Evolutionary conservation across 2,888 invertebrate genomes (phyloP), one percentile per base, ranked within the genome.

Genomic region (Perithous albicinctus): DNA sequence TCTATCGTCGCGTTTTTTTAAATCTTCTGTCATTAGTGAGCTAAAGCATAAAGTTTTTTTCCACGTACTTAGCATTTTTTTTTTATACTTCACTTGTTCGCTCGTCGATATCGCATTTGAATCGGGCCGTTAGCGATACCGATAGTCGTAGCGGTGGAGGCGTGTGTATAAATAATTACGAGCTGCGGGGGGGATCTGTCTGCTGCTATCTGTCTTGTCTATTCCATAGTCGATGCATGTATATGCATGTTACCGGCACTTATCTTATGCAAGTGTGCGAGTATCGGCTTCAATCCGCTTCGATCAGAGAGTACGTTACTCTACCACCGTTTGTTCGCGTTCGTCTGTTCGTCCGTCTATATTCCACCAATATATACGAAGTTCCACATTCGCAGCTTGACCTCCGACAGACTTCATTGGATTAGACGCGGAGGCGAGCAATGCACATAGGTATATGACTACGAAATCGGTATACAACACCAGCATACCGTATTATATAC

Each of bases 401-500:
- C 35, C 61, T 48, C 61, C 73, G 46, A 23, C 61, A 78, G 70
- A 70, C n/a, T 85, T 78, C 83, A 80, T 86, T 82, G 84, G 85
- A 87, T 87, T 84, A 82, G 84, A 88, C 85, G 83, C 85, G 61
- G 72, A 87, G 87, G 82, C 86, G 83, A 85, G 86, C 79, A 87
- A 85, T 86, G 84, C 80, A 77, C 83, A n/a, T n/a, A n/a, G 83
- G 41, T 18, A 29, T 7, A 18, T 12, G n/a, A n/a, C n/a, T 56
- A 73, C 18, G n/a, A n/a, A 15, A 70, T 54, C 64, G 54, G 26
- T 48, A 29, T 54, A 61, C 46, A 74, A 29, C 29, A 46, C 35
- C 56, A 48, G 15, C 73, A 38, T 35, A 38, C 46, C 38, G 43
- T 64, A 64, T 74, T 78, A 59, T 74, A 70, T 70, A 64, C 78